Percentiles rank a stretch among this genome's conserved stretches.
Evolutionary conservation across 2,888 invertebrate genomes (phyloP).

Genomic region (Synergus umbraculus): DNA sequence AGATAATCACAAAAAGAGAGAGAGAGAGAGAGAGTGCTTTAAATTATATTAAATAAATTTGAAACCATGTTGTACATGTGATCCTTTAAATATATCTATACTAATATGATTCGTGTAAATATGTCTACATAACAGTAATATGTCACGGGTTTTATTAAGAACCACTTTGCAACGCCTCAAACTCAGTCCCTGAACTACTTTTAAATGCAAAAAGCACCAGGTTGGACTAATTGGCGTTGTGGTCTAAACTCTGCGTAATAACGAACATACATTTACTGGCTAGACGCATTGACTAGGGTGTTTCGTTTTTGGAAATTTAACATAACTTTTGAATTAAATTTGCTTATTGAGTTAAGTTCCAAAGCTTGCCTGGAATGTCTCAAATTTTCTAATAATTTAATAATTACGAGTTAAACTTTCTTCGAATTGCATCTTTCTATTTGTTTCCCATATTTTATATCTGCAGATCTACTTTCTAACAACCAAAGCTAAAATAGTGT

Average conservation of each 20-base stretch:
- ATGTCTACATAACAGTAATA: constrained; percentile 59
- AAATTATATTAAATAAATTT: neutral
- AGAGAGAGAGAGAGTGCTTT: neutral
- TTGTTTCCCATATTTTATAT: neutral
- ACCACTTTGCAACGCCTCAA: neutral
- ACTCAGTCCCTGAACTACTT: constrained; percentile 11
- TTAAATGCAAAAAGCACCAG: neutral
- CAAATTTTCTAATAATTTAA: neutral
- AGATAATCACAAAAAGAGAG: neutral
- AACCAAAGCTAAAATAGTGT: neutral
- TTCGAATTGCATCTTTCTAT: neutral
- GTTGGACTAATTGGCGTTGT: neutral
- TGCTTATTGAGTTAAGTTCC: neutral
- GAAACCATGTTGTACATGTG: constrained; percentile 41
- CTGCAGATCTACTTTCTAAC: neutral
- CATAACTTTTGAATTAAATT: neutral
- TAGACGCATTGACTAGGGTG: constrained; percentile 51
- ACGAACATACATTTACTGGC: constrained; percentile 46
- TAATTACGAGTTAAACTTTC: neutral
- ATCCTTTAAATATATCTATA: constrained; percentile 44
- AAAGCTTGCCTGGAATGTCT: neutral
- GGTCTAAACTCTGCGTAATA: neutral
- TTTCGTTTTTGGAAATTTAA: neutral
- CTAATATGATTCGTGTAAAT: constrained; percentile 58
- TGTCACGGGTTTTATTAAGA: constrained; percentile 31